phyloP scores from a whole-genome alignment of 2,888 invertebrate species.

The Plemyria rubiginata region DNA sequence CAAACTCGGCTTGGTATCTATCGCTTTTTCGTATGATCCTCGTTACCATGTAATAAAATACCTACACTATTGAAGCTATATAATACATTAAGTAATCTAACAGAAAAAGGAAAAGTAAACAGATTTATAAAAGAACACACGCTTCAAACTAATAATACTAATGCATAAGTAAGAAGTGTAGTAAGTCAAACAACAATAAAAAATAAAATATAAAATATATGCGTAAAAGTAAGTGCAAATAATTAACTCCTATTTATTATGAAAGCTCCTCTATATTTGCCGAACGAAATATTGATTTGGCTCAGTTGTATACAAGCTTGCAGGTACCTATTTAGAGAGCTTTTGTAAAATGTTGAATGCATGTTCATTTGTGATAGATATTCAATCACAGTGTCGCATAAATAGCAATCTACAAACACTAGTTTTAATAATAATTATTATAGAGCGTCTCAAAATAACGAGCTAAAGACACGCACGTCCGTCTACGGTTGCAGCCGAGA shows the following conservation, averaged over 20 bases:
- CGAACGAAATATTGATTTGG: background rate
- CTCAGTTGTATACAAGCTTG: conserved; percentile 4
- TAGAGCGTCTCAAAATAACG: conserved; percentile 48
- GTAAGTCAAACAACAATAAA: too few relatives aligned
- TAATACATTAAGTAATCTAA: too few relatives aligned
- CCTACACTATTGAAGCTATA: too few relatives aligned
- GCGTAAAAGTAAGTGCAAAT: too few relatives aligned
- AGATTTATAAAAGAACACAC: too few relatives aligned
- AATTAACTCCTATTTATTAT: background rate
- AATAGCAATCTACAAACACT: conserved; percentile 34
- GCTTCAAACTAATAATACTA: too few relatives aligned
- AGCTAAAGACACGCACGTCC: conserved; percentile 63
- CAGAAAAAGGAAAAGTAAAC: too few relatives aligned
- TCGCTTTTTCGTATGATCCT: too few relatives aligned
- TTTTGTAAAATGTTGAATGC: conserved; percentile 10
- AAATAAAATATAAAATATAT: too few relatives aligned
- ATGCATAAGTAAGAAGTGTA: too few relatives aligned
- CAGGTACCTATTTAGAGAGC: background rate
- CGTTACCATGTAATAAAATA: too few relatives aligned
- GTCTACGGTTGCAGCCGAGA: conserved; percentile 51
- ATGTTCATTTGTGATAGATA: conserved; percentile 25
- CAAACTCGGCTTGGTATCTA: too few relatives aligned
- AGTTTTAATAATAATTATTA: conserved; percentile 28
- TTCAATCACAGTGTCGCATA: conserved; percentile 28
- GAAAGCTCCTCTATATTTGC: background rate